Base-by-base conservation (phyloP, 2,888 invertebrate species). In the Zygothrica quintamaculata region DNA sequence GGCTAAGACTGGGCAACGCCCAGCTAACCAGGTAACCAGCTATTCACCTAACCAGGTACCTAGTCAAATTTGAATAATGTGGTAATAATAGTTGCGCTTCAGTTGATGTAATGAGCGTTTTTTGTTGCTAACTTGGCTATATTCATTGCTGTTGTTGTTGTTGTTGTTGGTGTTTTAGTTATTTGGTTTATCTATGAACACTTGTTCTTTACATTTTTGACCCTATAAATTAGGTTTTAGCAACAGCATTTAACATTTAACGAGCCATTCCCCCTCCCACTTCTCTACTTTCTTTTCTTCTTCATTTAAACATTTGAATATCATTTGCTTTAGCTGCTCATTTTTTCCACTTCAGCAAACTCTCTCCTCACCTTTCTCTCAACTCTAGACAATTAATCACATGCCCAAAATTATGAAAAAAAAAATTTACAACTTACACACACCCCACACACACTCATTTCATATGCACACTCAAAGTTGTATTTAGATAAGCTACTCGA, bases 61-160 rank as follows among this genome's bases (percentile, higher is more conserved):
- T 55, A 72, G 51, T 72, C 68, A 77, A 84, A 85, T 86, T 87
- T 84, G 74, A 86, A 87, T 86, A 86, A 87, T 87, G 86, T 75
- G 80, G 69, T 87, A 84, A 86, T 87, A 87, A 86, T 84, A 82
- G 86, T 82, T 67, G 79, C 77, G 87, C 87, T 71, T 84, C 80
- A 84, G 79, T 84, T 86, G 61, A 59, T 72, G 77, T 74, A 87
- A 84, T 87, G 76, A 74, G 69, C 11, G 18, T 9, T 15, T 9
- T n/a, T 26, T 26, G 11, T 15, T 22, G 36, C 15, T 29, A 5
- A 12, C 12, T 22, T 22, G 18, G 18, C 5, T 33, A 13, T 18
- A 11, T 13, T 46, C 4, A n/a, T 18, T 25, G 5, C 18, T 18
- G 12, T n/a, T n/a, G n/a, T n/a, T n/a, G n/a, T n/a, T n/a, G n/a